Base-by-base conservation (phyloP, 2,888 invertebrate species). In the Ischnus inquisitorius region DNA sequence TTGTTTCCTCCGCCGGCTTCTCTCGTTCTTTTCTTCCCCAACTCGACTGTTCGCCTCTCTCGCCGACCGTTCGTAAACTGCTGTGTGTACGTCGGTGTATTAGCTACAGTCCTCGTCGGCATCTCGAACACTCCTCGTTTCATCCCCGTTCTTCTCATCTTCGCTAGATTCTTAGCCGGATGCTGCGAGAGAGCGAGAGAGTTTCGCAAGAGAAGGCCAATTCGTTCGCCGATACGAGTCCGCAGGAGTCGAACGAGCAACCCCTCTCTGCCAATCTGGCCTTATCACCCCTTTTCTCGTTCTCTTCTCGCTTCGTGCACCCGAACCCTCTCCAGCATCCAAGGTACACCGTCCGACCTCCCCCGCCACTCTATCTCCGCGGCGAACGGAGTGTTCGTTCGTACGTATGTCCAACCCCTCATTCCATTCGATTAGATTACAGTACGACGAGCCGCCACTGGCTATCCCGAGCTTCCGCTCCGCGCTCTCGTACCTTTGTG, bases 401-500 rank as follows among this genome's bases (percentile, higher is more conserved):
- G 67, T 79, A 74, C 74, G 78, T 82, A 76, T 57, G 54, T 54
- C 57, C 57, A 28, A 60, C 57, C 79, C 75, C 85, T 82, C 85
- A 81, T 89, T 88, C 85, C 86, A 84, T 89, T 89, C 89, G 90
- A 90, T 91, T 90, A 89, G 89, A 89, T 89, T 90, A 89, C 89
- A 88, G 88, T 87, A 88, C 88, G 87, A 85, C 85, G 78, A 88
- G 85, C 80, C 83, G 80, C 84, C 74, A 77, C 83, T 83, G 81
- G 64, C 84, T 60, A 78, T 72, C 57, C 76, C 10, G 6, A 41
- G 39, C 64, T 65, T 67, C 67, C 39, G 34, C 41, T 77, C 54
- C 22, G 16, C 65, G 41, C 67, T 54, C 76, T 54, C 76, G 54
- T 48, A 64, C 51, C 64, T 71, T 77, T 60, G 69, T 48, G 28